phyloP scores from a whole-genome alignment of 2,888 invertebrate genomes.

The Acanthococcus lagerstroemiae region DNA sequence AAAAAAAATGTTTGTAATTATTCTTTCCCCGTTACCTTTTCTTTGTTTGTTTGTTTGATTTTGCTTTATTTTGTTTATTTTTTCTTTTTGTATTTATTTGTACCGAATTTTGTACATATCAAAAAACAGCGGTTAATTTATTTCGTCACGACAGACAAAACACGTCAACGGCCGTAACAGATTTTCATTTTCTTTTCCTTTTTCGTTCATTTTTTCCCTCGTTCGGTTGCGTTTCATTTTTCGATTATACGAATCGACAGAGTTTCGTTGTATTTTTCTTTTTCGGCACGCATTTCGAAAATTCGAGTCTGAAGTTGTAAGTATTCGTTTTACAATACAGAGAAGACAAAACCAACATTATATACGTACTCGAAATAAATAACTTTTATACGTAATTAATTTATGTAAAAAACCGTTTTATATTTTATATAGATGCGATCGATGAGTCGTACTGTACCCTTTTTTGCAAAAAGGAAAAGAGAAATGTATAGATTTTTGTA shows the following conservation, averaged over 20 bases:
- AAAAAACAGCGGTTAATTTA: constrained; percentile 3
- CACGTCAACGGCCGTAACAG: not conserved
- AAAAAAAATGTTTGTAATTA: too few species aligned
- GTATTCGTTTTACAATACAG: too few species aligned
- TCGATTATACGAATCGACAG: not conserved
- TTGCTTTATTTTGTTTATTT: constrained; percentile 18
- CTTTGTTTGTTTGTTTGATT: constrained; percentile 10
- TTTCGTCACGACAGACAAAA: not conserved
- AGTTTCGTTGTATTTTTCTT: not conserved
- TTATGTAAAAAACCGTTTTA: constrained; percentile 1
- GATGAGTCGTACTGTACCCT: too few species aligned
- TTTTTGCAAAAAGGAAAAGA: too few species aligned
- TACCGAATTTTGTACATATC: constrained; percentile 29
- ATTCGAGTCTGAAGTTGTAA: not conserved
- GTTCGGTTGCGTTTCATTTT: not conserved
- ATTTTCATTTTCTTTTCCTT: not conserved
- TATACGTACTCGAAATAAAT: too few species aligned
- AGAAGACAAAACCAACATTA: too few species aligned
- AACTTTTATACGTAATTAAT: too few species aligned
- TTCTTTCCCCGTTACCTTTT: constrained; percentile 18
- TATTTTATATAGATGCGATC: too few species aligned
- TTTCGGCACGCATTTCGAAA: not conserved
- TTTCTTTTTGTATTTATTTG: constrained; percentile 15
- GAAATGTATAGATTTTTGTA: too few species aligned
- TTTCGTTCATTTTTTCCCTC: constrained; percentile 10